Base-by-base conservation (phyloP, 2,797 vertebrate genomes). In the Dicrostonyx torquatus region DNA sequence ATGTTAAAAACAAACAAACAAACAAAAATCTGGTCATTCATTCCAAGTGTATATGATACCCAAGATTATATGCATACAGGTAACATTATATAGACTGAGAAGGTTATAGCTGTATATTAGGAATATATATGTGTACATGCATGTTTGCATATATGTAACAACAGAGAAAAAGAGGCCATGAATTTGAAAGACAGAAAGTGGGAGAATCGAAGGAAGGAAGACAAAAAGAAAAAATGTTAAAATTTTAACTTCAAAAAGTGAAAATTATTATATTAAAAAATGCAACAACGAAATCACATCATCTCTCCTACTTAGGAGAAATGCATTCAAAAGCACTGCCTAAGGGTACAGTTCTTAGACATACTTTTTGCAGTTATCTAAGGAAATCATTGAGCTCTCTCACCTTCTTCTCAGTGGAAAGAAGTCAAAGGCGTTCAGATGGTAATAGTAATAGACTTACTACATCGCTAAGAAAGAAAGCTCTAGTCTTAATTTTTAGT, bases 371-470 rank as follows among this genome's bases (percentile, higher is more conserved):
- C 53, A 55, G 17, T 64, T 83, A 94, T 29, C 13, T 17, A 68
- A 83, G 50, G 86, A 96, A 86, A 97, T 95, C 77, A 96, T 96
- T 97, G 97, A 87, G 50, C 43, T 92, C 60, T 89, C 70, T 90
- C 70, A 91, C 37, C n/a, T 88, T 90, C 68, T 60, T 89, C 91
- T 85, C 78, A 92, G 5, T 15, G 29, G 37, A 10, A 80, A 45
- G 87, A 60, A 26, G 73, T 80, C 43, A 85, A 94, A 96, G 82
- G 68, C 43, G 76, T 87, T 94, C 84, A 91, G 55, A 34, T 55
- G 62, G 12, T 89, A 62, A 89, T 50, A 91, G 31, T 37, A 50
- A 77, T 55, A 34, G 78, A 89, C 9, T 37, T 73, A 40, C 26
- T 24, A 79, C 8, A 68, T 5, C 62, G 6, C 34, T 96, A 53